Conservation (phyloP, 2,113 vertebrate species). For the Crotalus helleri region DNA sequence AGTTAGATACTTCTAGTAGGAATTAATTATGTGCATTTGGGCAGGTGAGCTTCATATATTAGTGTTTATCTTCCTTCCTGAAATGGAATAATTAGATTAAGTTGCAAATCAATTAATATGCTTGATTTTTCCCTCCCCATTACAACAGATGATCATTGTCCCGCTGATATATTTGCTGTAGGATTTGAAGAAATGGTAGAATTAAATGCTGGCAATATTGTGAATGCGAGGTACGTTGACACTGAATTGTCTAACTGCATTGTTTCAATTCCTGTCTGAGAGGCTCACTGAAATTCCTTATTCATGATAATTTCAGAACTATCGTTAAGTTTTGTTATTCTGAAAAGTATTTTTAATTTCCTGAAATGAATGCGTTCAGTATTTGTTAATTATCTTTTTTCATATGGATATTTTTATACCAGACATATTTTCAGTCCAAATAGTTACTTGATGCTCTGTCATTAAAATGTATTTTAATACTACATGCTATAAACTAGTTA, state of each 20-base stretch:
- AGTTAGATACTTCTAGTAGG: background rate
- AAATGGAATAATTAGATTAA: conserved; percentile 34
- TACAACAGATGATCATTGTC: conserved; percentile 62
- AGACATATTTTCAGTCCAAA: background rate
- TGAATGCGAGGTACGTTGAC: conserved; percentile 73
- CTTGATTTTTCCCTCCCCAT: conserved; percentile 37
- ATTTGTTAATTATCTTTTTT: background rate
- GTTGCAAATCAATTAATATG: conserved; percentile 27
- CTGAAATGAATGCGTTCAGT: background rate
- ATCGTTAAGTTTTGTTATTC: background rate
- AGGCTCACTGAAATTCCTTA: background rate
- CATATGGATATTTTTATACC: background rate
- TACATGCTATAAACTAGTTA: background rate
- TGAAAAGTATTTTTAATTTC: background rate
- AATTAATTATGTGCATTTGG: background rate
- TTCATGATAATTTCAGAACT: background rate
- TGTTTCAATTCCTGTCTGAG: background rate
- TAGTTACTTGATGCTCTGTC: background rate
- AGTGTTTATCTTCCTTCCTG: conserved; percentile 2
- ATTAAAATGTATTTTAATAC: background rate
- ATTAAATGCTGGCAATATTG: conserved; percentile 79
- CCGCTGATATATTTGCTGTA: conserved; percentile 78
- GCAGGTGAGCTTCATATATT: background rate
- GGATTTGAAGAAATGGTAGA: conserved; percentile 85
- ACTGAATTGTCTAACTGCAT: background rate